Evolutionary conservation across 2,888 invertebrate genomes (phyloP).

Genomic region (Agriopis leucophaearia): DNA sequence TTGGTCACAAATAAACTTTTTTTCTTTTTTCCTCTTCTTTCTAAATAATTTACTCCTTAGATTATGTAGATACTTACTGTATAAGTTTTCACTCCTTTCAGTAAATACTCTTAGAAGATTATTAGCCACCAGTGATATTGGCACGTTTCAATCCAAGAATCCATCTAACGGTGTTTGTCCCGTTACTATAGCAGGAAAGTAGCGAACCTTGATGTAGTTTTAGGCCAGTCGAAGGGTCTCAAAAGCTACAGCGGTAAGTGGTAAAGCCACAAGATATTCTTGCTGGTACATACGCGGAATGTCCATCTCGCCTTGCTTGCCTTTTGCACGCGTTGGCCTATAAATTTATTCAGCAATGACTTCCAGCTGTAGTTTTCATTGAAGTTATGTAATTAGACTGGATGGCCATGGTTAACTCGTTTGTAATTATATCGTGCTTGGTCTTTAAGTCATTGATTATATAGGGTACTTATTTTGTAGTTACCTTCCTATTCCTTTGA

Average conservation of each 20-base stretch:
- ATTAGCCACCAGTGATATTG: no score
- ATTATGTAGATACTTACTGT: no score
- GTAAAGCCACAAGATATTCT: neutral
- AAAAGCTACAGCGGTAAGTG: no score
- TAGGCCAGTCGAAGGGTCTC: neutral
- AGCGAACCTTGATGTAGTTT: neutral
- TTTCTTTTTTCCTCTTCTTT: no score
- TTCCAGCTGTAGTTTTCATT: constrained; percentile 31
- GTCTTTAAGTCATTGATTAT: neutral
- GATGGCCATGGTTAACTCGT: constrained; percentile 32
- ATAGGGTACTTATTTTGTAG: neutral
- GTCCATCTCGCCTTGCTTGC: constrained; percentile 12
- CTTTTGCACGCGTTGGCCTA: constrained; percentile 20
- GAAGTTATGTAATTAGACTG: constrained; percentile 20
- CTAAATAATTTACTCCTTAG: no score
- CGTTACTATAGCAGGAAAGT: neutral
- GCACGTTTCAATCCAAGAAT: no score
- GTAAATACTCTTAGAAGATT: no score
- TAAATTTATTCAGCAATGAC: constrained; percentile 20
- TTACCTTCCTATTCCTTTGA: constrained; percentile 17
- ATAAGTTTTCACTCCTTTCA: no score
- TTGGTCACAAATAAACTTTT: no score
- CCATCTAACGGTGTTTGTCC: no score
- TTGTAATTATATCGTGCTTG: constrained; percentile 18
- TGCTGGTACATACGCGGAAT: constrained; percentile 8